Evolutionary conservation across 2,797 vertebrate genomes (phyloP), one percentile per base, ranked within the genome.

Genomic region (Poecilia gillii): DNA sequence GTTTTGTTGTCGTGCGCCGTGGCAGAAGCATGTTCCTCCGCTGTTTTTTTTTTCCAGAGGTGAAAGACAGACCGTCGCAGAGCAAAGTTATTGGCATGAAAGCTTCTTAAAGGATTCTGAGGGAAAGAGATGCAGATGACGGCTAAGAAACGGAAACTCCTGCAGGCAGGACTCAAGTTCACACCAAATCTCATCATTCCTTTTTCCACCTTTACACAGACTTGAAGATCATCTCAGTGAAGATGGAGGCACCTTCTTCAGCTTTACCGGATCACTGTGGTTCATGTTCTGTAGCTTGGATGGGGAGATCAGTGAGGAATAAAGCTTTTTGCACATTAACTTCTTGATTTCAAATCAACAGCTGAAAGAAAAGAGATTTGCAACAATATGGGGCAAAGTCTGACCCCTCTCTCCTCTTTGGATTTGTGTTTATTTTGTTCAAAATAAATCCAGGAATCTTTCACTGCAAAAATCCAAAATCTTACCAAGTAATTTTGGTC

Each of bases 131-230:
- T 84, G 87, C 74, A 87, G 81, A 87, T 85, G 82, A 90, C 81
- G 84, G 80, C 72, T 78, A 68, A 82, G 81, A 72, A 85, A 76
- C 73, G 71, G 80, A 84, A 87, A 83, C 80, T 64, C 64, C 64
- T 77, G 83, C 73, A 59, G 78, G 55, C 87, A 81, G 80, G 79
- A 87, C 68, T 80, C 20, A 25, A 57, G 36, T 47, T 47, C 71
- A 39, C 72, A 14, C 59, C 68, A 55, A 66, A 87, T 80, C 76
- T 85, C 82, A 79, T 84, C 57, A 77, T 72, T 76, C 81, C n/a
- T 78, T 72, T 76, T 74, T 79, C 90, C 90, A 87, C 90, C 88
- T 88, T 92, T 88, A 90, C 36, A 75, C 89, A 28, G 81, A 86
- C 89, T 90, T 90, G 81, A 82, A 87, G 83, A 51, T 87, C 68